Evolutionary conservation across 2,797 vertebrate species (phyloP).

Genomic region (Eurystomus glaucurus): DNA sequence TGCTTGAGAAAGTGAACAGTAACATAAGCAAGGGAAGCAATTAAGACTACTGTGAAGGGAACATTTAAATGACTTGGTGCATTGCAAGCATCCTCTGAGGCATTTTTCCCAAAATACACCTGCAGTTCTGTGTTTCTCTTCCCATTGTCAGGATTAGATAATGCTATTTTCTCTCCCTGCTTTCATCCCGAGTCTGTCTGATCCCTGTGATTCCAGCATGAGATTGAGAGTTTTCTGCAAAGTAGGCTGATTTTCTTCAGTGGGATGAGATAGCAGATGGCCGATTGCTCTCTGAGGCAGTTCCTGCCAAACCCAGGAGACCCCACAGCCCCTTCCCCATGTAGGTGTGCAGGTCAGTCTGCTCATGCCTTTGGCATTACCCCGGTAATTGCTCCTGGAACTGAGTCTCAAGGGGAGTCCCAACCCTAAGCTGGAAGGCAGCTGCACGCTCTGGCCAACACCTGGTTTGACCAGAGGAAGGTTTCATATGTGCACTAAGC

Average conservation of each 20-base stretch:
- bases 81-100: not conserved
- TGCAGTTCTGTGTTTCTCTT: not conserved
- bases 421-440: not conserved
- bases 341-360: not conserved
- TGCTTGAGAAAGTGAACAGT: not conserved
- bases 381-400: not conserved
- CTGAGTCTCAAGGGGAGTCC: accelerated
- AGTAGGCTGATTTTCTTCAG: not conserved
- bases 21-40: not conserved
- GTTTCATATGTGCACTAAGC: not conserved
- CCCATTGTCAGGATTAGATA: accelerated
- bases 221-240: not conserved
- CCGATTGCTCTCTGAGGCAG: not conserved
- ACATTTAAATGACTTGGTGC: accelerated
- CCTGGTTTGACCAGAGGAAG: not conserved
- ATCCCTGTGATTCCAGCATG: accelerated
- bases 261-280: accelerated
- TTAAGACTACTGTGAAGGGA: not conserved
- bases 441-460: accelerated
- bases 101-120: not conserved
- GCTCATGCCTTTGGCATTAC: accelerated
- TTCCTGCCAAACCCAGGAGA: not conserved
- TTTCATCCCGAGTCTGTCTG: accelerated
- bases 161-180: not conserved
- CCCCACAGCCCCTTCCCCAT: accelerated